Conservation (phyloP, 1,140 invertebrate species). For the Brachionus angularis region DNA sequence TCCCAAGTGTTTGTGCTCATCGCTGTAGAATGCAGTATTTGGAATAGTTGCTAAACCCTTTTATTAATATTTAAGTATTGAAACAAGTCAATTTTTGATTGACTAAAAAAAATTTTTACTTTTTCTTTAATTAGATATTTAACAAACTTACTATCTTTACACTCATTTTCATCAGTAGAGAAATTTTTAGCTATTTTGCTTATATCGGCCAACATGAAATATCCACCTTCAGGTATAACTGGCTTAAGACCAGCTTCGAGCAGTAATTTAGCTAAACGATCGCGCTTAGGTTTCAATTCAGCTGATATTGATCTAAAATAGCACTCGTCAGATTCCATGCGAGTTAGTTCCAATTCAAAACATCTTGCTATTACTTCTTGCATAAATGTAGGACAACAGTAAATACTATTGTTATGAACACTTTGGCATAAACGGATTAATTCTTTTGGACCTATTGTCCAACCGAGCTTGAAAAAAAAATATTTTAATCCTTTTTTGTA, state of each 20-base stretch:
- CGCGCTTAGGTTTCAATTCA: slow-evolving; percentile 77
- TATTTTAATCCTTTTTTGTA: background rate
- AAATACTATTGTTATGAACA: slow-evolving; percentile 89
- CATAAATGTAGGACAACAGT: slow-evolving; percentile 78
- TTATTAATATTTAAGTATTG: slow-evolving; percentile 89
- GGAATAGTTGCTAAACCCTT: slow-evolving; percentile 84
- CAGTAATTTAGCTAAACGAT: slow-evolving; percentile 73
- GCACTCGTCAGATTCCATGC: slow-evolving; percentile 68
- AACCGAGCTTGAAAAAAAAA: slow-evolving; percentile 67
- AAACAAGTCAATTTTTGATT: slow-evolving; percentile 72
- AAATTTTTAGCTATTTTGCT: slow-evolving; percentile 50
- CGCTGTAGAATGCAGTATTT: slow-evolving; percentile 83
- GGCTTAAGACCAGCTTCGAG: slow-evolving; percentile 78
- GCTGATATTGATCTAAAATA: slow-evolving; percentile 74
- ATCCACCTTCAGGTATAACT: slow-evolving; percentile 88
- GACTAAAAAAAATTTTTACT: slow-evolving; percentile 46
- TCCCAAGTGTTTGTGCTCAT: slow-evolving; percentile 73
- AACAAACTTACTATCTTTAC: slow-evolving; percentile 42
- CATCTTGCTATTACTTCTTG: slow-evolving; percentile 84
- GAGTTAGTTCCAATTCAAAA: slow-evolving; percentile 77
- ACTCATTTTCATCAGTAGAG: slow-evolving; percentile 4
- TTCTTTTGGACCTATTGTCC: slow-evolving; percentile 69
- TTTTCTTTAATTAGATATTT: slow-evolving; percentile 48
- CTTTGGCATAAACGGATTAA: slow-evolving; percentile 71
- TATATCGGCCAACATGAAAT: slow-evolving; percentile 93